Evolutionary conservation across 2,888 invertebrate species (phyloP), one percentile per base, ranked within the genome.

Genomic region (Caenorhabditis macrosperma): DNA sequence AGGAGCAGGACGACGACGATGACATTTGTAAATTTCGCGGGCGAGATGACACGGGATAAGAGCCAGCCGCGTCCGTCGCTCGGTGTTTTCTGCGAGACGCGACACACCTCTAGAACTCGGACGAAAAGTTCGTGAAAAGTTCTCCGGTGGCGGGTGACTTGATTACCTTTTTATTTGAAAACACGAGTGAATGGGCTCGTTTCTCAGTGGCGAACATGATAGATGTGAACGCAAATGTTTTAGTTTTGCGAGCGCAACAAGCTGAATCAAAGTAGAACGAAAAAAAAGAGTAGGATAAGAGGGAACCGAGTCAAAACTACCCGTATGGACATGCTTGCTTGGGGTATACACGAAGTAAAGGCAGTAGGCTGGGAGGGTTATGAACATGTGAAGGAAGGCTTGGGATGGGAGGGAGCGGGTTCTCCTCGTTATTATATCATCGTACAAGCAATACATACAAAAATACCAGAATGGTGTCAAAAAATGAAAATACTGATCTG

Each of bases 11-110:
- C 30, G 66, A 15, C 38, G 64, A 52, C n/a, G 66, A 67, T 46
- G 72, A 72, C 72, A 72, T 72, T 72, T 63, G 72, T 72, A 72
- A 72, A 64, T 64, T 72, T 72, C 72, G 33, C 72, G 55, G 48
- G 55, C 44, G 63, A 46, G 44, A 55, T 59, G 71, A 71, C 68
- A 68, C 59, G 63, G 35, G 69, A 61, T 22, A n/a, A n/a, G 41
- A 12, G 71, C 17, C 46, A 52, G 44, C 38, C 72, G 63, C 54
- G 52, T 15, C 52, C 22, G 15, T 5, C n/a, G 59, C 50, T 41
- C 60, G 10, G 17, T 60, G 60, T 59, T 55, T 68, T 48, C n/a
- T 69, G 35, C 6, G 22, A 35, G n/a, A 20, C 4, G 5, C n/a
- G n/a, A n/a, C 22, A 20, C 46, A 22, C 22, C 46, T 46, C 20